phyloP scores from a whole-genome alignment of 2,888 invertebrate species.

The Caenorhabditis angaria region DNA sequence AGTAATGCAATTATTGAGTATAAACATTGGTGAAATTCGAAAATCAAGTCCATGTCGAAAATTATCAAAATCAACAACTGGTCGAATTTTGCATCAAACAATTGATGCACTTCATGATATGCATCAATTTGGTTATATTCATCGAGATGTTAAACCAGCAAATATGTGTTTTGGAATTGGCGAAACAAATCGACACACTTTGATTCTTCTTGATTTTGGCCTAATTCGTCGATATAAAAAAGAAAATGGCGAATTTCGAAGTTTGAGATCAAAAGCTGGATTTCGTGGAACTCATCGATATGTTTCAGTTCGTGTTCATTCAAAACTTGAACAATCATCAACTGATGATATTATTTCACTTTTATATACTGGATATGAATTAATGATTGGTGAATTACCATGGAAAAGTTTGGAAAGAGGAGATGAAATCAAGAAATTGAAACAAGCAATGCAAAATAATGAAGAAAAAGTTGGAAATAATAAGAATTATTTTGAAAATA shows the following conservation, averaged over 20 bases:
- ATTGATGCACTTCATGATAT: conserved; percentile 62
- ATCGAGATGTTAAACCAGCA: conserved; percentile 55
- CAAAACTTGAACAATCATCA: conserved; percentile 41
- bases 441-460: conserved; percentile 51
- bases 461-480: conserved; percentile 15
- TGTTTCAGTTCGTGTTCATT: conserved; percentile 57
- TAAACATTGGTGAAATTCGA: conserved; percentile 63
- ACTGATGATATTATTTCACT: conserved; percentile 54
- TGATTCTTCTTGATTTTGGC: conserved; percentile 59
- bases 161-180: conserved; percentile 6
- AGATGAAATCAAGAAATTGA: conserved; percentile 51
- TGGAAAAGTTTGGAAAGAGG: conserved; percentile 39
- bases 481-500: conserved; percentile 13
- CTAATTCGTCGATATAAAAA: conserved; percentile 54
- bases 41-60: conserved; percentile 53
- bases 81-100: conserved; percentile 35
- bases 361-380: conserved; percentile 38
- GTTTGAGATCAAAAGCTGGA: conserved; percentile 43
- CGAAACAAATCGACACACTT: conserved; percentile 52
- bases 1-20: conserved; percentile 62
- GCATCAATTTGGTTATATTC: conserved; percentile 60
- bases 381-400: conserved; percentile 33
- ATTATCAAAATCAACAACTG: conserved; percentile 36
- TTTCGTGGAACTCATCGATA: conserved; percentile 62
- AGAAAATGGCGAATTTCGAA: conserved; percentile 45